phyloP scores from a whole-genome alignment of 1,140 invertebrate genomes.

The Rhizoglyphus robini region DNA sequence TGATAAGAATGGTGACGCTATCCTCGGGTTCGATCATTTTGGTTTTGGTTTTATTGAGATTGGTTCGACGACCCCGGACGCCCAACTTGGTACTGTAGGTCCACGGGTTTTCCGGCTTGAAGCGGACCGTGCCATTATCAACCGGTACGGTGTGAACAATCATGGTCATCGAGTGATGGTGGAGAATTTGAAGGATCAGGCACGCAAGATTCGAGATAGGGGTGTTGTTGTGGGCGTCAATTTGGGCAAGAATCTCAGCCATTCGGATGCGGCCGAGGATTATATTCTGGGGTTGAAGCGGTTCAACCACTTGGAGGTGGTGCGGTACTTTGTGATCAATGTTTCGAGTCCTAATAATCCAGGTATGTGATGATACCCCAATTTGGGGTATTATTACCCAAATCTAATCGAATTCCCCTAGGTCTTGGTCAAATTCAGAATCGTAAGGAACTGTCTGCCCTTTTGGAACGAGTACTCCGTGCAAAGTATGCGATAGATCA shows the following conservation, averaged over 20 bases:
- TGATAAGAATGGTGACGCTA: slow-evolving; percentile 88
- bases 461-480: slow-evolving; percentile 51
- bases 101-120: slow-evolving; percentile 76
- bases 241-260: slow-evolving; percentile 86
- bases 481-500: slow-evolving; percentile 43
- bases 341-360: slow-evolving; percentile 88
- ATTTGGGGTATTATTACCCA: too few relatives aligned
- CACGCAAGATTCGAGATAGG: not conserved
- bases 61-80: slow-evolving; percentile 82
- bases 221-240: slow-evolving; percentile 59
- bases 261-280: slow-evolving; percentile 56
- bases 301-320: slow-evolving; percentile 48
- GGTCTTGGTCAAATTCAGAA: slow-evolving; percentile 71
- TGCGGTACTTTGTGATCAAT: slow-evolving; percentile 82
- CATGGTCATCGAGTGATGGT: slow-evolving; percentile 65
- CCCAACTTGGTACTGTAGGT: slow-evolving; percentile 79
- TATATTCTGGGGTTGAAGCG: slow-evolving; percentile 61
- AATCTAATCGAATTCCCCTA: too few relatives aligned
- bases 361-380: too few relatives aligned
- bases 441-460: slow-evolving; percentile 53
- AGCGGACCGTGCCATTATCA: slow-evolving; percentile 79
- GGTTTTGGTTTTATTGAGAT: slow-evolving; percentile 95
- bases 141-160: slow-evolving; percentile 95
- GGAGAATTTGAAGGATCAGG: slow-evolving; percentile 38
- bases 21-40: slow-evolving; percentile 59